These are phyloP conservation scores for Telmatochromis sp. DNA, from an alignment of 2,113 vertebrate genomes.

Conservation along the genomic window DNA sequence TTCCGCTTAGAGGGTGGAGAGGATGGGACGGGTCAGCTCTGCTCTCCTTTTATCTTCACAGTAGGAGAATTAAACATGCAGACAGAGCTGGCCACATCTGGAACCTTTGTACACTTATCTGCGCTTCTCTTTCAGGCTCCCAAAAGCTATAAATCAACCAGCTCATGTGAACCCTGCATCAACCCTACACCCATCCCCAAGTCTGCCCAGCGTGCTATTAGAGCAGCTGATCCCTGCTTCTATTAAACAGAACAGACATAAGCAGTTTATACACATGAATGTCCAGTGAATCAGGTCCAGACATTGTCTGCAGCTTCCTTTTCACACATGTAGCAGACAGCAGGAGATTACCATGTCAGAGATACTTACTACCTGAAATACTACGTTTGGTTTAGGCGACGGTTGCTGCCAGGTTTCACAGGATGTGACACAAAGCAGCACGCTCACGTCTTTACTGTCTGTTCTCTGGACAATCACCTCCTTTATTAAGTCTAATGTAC, in stretches of 20 bases:
- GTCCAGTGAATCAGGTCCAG: neutral
- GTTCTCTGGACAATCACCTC: neutral
- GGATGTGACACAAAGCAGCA: neutral
- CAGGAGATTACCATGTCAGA: neutral
- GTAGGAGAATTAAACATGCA: slow-evolving; percentile 12
- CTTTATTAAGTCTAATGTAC: neutral
- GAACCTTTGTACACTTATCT: slow-evolving; percentile 41
- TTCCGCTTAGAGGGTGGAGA: neutral
- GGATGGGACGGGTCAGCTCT: neutral
- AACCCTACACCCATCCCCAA: neutral
- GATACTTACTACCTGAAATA: neutral
- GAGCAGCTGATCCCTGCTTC: slow-evolving; percentile 5
- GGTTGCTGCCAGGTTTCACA: neutral
- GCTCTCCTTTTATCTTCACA: slow-evolving; percentile 46
- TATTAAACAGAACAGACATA: neutral
- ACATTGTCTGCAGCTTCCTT: neutral
- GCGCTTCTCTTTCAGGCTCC: slow-evolving; percentile 6
- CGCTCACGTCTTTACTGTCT: neutral
- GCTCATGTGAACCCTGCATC: slow-evolving; percentile 18
- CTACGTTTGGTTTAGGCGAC: neutral
- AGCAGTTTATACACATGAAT: neutral
- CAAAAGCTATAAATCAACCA: slow-evolving; percentile 48
- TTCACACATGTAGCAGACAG: neutral
- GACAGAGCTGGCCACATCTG: slow-evolving; percentile 47
- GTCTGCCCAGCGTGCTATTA: neutral